Percentiles rank a stretch among this genome's conserved stretches.
These are phyloP conservation scores for Brenthis ino DNA, from an alignment of 2,888 invertebrate species.

Conservation along the genomic window DNA sequence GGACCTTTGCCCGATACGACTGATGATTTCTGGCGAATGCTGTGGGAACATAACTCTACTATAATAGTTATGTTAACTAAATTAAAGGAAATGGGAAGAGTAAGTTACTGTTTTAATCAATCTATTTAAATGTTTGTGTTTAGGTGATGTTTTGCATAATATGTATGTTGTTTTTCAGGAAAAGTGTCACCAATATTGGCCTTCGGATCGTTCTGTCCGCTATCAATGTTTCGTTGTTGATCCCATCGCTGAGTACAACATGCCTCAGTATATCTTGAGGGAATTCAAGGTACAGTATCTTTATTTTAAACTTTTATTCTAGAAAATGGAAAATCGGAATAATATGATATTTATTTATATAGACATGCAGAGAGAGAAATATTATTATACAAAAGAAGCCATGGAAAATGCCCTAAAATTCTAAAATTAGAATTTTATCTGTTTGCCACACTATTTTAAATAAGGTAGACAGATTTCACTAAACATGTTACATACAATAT, in stretches of 20 bases:
- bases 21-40: constrained; percentile 99
- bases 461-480: too few species aligned
- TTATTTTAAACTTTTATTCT: neutral
- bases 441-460: too few species aligned
- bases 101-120: constrained; percentile 73
- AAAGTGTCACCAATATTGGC: constrained; percentile 99
- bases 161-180: constrained; percentile 84
- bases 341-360: neutral
- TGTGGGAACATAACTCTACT: constrained; percentile 99
- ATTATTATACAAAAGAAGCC: too few species aligned
- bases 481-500: too few species aligned
- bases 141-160: constrained; percentile 1
- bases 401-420: too few species aligned
- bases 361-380: neutral
- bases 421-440: too few species aligned
- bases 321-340: neutral
- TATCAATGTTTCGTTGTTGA: constrained; percentile 99
- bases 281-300: constrained; percentile 93
- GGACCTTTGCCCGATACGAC: constrained; percentile 98
- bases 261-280: constrained; percentile 99
- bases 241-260: constrained; percentile 99
- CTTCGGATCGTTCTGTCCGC: constrained; percentile 97
- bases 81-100: constrained; percentile 98
- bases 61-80: constrained; percentile 99
- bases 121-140: neutral